Conservation (phyloP, 2,888 invertebrate genomes). For the Papilio demoleus region DNA sequence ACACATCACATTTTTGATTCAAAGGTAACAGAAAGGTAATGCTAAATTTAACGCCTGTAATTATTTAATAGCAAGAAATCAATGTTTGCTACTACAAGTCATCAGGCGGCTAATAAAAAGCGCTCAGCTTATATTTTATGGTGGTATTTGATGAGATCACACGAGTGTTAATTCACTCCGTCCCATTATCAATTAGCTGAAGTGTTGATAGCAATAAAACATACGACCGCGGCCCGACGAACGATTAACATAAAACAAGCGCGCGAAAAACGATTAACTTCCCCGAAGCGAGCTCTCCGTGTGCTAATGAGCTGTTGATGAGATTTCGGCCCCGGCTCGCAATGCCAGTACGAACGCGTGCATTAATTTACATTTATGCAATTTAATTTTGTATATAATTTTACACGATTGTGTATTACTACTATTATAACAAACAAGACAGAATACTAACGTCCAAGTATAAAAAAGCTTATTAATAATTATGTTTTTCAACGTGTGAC, state of each 20-base stretch:
- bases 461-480: too few relatives aligned
- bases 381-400: conserved; percentile 31
- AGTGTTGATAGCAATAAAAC: conserved; percentile 72
- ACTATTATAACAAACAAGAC: not conserved
- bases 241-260: conserved; percentile 63
- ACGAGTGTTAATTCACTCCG: conserved; percentile 47
- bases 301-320: conserved; percentile 45
- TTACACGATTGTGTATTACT: conserved; percentile 7
- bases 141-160: conserved; percentile 13
- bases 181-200: conserved; percentile 60
- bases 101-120: not conserved
- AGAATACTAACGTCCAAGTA: too few relatives aligned
- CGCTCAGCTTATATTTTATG: not conserved
- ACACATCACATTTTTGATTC: not conserved
- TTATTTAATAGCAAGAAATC: not conserved
- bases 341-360: conserved; percentile 39
- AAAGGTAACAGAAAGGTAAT: not conserved
- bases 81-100: not conserved
- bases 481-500: too few relatives aligned
- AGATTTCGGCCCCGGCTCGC: conserved; percentile 43
- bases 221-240: conserved; percentile 59
- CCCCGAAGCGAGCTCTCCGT: conserved; percentile 43
- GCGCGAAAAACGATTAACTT: conserved; percentile 62
- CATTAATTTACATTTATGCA: conserved; percentile 34
- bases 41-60: not conserved